Evolutionary conservation across 1,140 invertebrate genomes (phyloP).

Genomic region (Pseudomyrmex cubaensis): DNA sequence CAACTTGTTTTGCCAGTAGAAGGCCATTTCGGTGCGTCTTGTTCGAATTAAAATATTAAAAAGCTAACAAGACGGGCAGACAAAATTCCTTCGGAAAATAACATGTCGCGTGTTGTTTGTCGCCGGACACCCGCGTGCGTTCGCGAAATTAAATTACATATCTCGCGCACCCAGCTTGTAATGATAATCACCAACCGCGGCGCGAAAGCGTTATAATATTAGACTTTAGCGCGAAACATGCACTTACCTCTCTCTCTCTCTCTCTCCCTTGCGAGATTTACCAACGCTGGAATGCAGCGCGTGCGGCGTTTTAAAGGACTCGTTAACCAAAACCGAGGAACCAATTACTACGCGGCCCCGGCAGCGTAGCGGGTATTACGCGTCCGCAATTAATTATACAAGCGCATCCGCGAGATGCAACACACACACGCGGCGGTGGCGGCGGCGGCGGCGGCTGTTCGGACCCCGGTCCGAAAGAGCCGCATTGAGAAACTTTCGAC

Average conservation of each 20-base stretch:
- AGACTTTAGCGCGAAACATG: constrained; percentile 14
- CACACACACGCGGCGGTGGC: not conserved
- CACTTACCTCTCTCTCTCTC: not conserved
- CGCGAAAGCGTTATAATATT: constrained; percentile 31
- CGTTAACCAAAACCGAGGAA: constrained; percentile 72
- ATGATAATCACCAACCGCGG: constrained; percentile 58
- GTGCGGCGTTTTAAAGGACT: constrained; percentile 66
- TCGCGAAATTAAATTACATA: constrained; percentile 66
- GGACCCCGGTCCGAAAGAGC: constrained; percentile 26
- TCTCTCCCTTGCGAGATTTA: constrained; percentile 45
- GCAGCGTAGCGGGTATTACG: constrained; percentile 66
- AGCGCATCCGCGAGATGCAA: not conserved
- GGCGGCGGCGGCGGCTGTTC: not conserved
- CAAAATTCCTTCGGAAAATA: constrained; percentile 13
- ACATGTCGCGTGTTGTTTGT: constrained; percentile 4
- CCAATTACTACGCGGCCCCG: constrained; percentile 69
- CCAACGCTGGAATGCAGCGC: constrained; percentile 42
- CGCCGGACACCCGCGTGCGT: not conserved
- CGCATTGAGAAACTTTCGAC: constrained; percentile 48
- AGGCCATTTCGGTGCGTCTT: not conserved
- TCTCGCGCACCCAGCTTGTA: constrained; percentile 18
- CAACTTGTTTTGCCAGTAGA: not conserved
- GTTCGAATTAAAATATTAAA: constrained; percentile 21
- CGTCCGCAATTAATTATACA: constrained; percentile 71
- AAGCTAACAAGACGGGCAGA: not conserved